phyloP scores from a whole-genome alignment of 1,140 invertebrate genomes.

The Macrotrachela quadricornifera region DNA sequence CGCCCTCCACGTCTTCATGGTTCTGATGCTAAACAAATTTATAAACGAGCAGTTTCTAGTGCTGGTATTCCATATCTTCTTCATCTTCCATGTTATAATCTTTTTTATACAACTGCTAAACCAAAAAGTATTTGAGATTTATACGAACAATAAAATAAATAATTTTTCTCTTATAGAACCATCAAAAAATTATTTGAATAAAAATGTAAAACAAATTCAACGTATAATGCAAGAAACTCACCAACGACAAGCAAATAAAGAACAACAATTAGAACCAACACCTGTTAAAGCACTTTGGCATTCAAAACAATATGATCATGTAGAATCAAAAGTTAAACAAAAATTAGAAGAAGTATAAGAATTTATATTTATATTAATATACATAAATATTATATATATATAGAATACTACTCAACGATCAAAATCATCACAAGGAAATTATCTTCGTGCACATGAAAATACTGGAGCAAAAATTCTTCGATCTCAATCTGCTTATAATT shows the following conservation, averaged over 20 bases:
- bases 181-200: constrained; percentile 21
- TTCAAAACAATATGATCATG: constrained; percentile 23
- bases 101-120: neutral
- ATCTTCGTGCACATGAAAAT: too few species aligned
- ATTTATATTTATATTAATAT: neutral
- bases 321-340: constrained; percentile 22
- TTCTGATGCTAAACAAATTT: too few species aligned
- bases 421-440: too few species aligned
- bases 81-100: too few species aligned
- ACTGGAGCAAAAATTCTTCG: neutral
- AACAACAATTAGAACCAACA: constrained; percentile 10
- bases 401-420: too few species aligned
- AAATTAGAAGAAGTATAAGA: constrained; percentile 15
- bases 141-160: neutral
- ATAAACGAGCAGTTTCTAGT: too few species aligned
- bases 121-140: neutral
- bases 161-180: neutral
- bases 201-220: constrained; percentile 25
- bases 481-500: constrained; percentile 11
- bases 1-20: too few species aligned
- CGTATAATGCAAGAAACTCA: constrained; percentile 22
- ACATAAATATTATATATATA: too few species aligned
- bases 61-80: too few species aligned
- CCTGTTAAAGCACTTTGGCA: constrained; percentile 29
- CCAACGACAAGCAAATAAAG: constrained; percentile 14